Evolutionary conservation across 2,113 vertebrate genomes (phyloP), one percentile per base, ranked within the genome.

Genomic region (Serinus canaria): DNA sequence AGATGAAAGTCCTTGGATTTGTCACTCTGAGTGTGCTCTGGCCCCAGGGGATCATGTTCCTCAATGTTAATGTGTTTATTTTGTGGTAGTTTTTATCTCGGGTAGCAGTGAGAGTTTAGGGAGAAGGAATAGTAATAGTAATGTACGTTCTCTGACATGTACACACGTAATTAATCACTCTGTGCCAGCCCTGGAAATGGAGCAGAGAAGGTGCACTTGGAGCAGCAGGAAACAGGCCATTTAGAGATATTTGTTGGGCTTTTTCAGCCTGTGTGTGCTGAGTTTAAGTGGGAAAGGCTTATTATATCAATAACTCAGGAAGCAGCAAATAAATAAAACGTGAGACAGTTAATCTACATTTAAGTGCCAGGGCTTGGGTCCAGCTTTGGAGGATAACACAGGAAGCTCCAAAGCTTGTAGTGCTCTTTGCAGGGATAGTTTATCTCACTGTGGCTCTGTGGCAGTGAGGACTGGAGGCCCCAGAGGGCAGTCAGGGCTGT

Each of bases 181-280:
- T 39, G 56, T 90, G 49, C 67, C 80, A 72, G 33, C 76, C 28
- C 60, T 91, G 94, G 87, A 94, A 85, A 84, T 81, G 0, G 0
- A 2, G 1, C 52, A 52, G 74, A 77, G 78, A 75, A 94, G 70
- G 72, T 94, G 60, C 82, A 90, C 83, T 91, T 88, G 58, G 74
- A 95, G 69, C 68, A 67, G 47, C 66, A 94, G 89, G 95, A 91
- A 96, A 95, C 92, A 67, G 87, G 47, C 5, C 55, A 30, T 91
- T 96, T 88, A 44, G 74, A 86, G 56, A 89, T 50, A 83, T 91
- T 94, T 95, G 76, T 93, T 94, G 70, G 94, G 83, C 39, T 75
- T 91, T 92, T 43, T 16, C 28, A 13, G 55, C 1, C 0, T 89
- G 77, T 35, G 44, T 5, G 84, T 87, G 43, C 30, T 73, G 85